Conservation (phyloP, 2,113 vertebrate species). For the Pholis gunnellus region DNA sequence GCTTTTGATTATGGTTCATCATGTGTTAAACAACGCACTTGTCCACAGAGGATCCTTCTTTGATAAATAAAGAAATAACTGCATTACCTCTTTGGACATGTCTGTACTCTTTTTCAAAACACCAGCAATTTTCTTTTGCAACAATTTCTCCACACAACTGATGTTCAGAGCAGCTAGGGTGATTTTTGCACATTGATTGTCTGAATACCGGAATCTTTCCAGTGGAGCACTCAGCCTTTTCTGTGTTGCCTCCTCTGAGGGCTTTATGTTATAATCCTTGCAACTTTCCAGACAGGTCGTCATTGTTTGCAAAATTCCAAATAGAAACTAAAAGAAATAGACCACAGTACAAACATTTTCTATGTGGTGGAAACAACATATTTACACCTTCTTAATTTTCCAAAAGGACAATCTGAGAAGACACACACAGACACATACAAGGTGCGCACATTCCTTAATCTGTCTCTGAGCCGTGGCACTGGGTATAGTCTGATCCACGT, state of each 20-base stretch:
- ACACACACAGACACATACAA: background rate
- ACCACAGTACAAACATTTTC: background rate
- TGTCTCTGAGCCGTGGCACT: constrained; percentile 30
- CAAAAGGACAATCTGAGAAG: background rate
- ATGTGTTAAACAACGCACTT: background rate
- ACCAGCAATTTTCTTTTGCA: background rate
- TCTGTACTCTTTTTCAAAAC: background rate
- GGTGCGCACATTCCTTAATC: constrained; percentile 25
- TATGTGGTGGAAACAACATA: too few relatives aligned
- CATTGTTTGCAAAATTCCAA: background rate
- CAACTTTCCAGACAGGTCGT: background rate
- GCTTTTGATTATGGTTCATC: background rate
- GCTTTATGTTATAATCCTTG: background rate
- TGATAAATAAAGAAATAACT: too few relatives aligned
- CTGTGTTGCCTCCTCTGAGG: background rate
- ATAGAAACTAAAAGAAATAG: background rate
- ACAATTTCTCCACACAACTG: background rate
- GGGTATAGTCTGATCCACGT: constrained; percentile 61
- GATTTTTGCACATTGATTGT: background rate
- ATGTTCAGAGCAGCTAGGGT: background rate
- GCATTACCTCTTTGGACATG: background rate
- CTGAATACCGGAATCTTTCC: background rate
- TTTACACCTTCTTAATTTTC: background rate
- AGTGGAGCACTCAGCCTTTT: background rate
- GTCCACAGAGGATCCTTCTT: background rate